Evolutionary conservation across 2,888 invertebrate species (phyloP).

Genomic region (Steinernema scapterisci): DNA sequence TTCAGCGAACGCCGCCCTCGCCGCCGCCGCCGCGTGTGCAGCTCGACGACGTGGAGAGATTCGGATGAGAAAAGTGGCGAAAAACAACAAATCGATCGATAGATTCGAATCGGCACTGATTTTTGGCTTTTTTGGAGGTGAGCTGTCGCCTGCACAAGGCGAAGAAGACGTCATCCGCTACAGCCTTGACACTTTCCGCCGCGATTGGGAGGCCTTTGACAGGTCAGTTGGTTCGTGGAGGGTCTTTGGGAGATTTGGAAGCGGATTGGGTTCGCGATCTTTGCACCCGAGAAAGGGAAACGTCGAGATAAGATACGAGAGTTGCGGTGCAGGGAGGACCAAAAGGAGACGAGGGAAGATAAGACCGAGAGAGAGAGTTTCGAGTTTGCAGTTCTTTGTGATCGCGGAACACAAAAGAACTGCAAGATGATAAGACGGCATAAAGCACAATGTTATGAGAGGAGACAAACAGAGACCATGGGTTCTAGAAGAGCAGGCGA

Average conservation of each 20-base stretch:
- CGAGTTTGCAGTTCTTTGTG: too few relatives aligned
- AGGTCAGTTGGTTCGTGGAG: neutral
- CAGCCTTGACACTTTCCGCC: conserved; percentile 16
- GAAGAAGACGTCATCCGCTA: neutral
- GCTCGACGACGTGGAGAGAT: conserved; percentile 31
- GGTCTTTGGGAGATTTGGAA: neutral
- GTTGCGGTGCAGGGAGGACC: too few relatives aligned
- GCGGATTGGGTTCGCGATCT: conserved; percentile 2
- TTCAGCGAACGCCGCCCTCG: conserved; percentile 30
- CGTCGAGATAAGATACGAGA: neutral
- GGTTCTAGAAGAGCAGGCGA: too few relatives aligned
- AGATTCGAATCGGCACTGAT: neutral
- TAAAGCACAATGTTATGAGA: too few relatives aligned
- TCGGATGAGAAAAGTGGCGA: conserved; percentile 18
- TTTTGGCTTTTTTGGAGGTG: neutral
- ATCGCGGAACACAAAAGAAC: too few relatives aligned
- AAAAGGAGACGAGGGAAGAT: too few relatives aligned
- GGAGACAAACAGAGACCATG: too few relatives aligned
- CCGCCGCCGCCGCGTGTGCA: conserved; percentile 12
- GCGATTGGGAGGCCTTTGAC: neutral
- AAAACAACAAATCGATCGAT: conserved; percentile 30
- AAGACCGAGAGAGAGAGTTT: too few relatives aligned
- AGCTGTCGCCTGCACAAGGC: too few relatives aligned
- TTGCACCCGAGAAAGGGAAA: conserved; percentile 11
- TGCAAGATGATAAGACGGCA: too few relatives aligned